Evolutionary conservation across 2,113 vertebrate genomes (phyloP), one percentile per base, ranked within the genome.

Genomic region (Trematomus loennbergii): DNA sequence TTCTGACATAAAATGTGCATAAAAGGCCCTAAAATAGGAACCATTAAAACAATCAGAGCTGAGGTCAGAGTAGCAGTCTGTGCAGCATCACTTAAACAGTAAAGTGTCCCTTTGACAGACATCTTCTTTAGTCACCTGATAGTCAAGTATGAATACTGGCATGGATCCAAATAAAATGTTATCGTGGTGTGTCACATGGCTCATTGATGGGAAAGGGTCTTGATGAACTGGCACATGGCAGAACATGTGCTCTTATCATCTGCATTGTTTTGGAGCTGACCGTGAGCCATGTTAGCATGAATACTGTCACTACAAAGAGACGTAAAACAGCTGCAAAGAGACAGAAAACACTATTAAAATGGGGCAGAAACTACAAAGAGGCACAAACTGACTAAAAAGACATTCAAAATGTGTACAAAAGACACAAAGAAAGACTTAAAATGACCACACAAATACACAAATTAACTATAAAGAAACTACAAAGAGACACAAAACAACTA

Each of bases 181-280:
- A 52, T 22, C 33, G 2, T 60, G 29, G 36, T 45, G 13, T 17
- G 22, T 52, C 29, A 69, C 52, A 36, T 69, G 68, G 13, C 62
- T 77, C 25, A 29, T 20, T 43, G 1, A 0, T 0, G 1, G 43
- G 7, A 62, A 20, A 43, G 48, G 49, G 3, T 49, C 18, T n/a
- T 50, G 60, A 55, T 76, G 45, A 67, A 43, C 11, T 36, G 20
- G 13, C 70, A 33, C 58, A 18, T 52, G 62, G 52, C 4, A n/a
- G 12, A 74, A 55, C 62, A 59, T 45, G 63, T 60, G 48, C 17
- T 17, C 8, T 46, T 1, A 17, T 36, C 20, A 60, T 1, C 52
- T 67, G 20, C 5, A 0, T 18, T 46, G 8, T 12, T n/a, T 7
- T 59, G 4, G 7, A 46, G 12, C 17, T 3, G 8, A 52, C 29